Conservation (phyloP, 2,888 invertebrate genomes). For the Trisateles emortualis region DNA sequence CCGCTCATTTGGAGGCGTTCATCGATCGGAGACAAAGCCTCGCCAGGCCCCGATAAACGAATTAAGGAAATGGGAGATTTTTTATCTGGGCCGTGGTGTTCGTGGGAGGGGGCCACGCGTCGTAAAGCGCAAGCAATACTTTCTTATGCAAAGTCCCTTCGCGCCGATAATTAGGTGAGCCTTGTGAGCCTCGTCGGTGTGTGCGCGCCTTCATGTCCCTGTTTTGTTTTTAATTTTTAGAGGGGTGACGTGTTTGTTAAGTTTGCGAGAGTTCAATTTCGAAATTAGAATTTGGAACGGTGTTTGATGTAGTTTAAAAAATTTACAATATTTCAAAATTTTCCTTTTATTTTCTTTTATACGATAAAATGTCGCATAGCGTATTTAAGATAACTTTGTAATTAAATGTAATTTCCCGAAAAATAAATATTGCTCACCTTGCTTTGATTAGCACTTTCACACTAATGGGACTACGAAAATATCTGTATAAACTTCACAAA, state of each 20-base stretch:
- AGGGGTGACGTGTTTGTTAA: slow-evolving; percentile 53
- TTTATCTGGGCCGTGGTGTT: slow-evolving; percentile 81
- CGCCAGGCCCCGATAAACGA: slow-evolving; percentile 85
- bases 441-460: no score
- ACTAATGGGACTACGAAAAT: no score
- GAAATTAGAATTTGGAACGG: slow-evolving; percentile 21
- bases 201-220: slow-evolving; percentile 67
- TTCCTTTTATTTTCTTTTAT: no score
- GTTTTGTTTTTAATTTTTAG: slow-evolving; percentile 81
- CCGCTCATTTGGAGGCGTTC: slow-evolving; percentile 83
- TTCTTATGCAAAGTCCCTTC: slow-evolving; percentile 86
- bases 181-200: slow-evolving; percentile 58
- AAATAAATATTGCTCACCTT: no score
- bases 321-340: background rate
- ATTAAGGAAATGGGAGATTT: slow-evolving; percentile 87
- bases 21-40: slow-evolving; percentile 87
- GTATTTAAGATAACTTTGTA: no score
- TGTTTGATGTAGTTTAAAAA: background rate
- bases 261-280: slow-evolving; percentile 34
- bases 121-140: slow-evolving; percentile 85
- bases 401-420: no score
- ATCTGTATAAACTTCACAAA: no score
- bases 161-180: slow-evolving; percentile 82
- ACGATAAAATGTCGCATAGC: no score
- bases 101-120: slow-evolving; percentile 71